A percentile compares a stretch with the other conserved stretches of the same genome.
These are phyloP conservation scores for Tricholaema leucomelas DNA, from an alignment of 2,113 vertebrate species.

Conservation along the genomic window DNA sequence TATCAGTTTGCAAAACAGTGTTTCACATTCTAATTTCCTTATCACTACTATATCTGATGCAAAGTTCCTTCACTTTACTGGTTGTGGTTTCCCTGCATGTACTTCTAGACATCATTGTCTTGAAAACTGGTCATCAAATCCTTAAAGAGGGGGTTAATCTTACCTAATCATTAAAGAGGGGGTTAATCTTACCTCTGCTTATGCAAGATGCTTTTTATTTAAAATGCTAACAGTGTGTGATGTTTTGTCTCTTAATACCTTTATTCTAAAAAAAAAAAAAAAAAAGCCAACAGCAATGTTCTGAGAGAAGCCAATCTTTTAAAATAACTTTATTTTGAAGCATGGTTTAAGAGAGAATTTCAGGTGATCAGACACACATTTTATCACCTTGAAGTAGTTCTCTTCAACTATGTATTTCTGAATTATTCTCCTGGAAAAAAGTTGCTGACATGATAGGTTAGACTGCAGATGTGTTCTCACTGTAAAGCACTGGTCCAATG, in stretches of 20 bases:
- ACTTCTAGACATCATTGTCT: neutral
- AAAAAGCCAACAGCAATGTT: neutral
- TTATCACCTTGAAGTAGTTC: neutral
- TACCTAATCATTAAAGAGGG: too few species aligned
- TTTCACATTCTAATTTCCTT: neutral
- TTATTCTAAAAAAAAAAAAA: neutral
- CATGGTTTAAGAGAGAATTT: neutral
- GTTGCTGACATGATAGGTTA: neutral
- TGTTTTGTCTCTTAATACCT: neutral
- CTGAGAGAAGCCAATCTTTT: neutral
- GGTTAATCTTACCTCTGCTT: neutral
- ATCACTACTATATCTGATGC: neutral
- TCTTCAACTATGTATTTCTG: neutral
- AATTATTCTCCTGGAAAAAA: neutral
- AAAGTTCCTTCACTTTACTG: neutral
- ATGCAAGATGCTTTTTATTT: neutral
- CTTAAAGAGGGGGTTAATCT: neutral
- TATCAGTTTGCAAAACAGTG: constrained; percentile 5
- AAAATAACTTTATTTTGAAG: neutral
- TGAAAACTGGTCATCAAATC: neutral
- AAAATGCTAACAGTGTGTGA: neutral
- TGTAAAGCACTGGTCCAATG: neutral
- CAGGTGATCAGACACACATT: neutral
- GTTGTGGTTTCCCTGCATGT: constrained; percentile 12
- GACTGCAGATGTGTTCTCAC: accelerated